Conservation (phyloP, 23 tunicate species). For the Halocynthia roretzi region DNA sequence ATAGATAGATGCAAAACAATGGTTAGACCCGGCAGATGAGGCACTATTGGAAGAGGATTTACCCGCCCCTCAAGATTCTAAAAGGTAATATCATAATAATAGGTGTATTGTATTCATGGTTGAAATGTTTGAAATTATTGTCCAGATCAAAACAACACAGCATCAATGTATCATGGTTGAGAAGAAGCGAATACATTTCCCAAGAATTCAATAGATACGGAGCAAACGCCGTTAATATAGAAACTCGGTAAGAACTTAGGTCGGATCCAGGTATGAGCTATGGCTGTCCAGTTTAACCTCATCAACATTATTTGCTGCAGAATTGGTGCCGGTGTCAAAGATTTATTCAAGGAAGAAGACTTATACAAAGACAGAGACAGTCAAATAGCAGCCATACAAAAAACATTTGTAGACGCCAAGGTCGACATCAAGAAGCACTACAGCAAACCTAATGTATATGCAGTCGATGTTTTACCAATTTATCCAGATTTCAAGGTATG, state of each 20-base stretch:
- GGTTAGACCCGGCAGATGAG: slow-evolving; percentile 88
- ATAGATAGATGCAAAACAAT: slow-evolving; percentile 8
- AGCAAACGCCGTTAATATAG: slow-evolving; percentile 64
- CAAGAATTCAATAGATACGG: slow-evolving; percentile 99
- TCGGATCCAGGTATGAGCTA: neutral
- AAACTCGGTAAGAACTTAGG: slow-evolving; percentile 55
- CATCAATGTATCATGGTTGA: slow-evolving; percentile 82
- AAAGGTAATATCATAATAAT: slow-evolving; percentile 24
- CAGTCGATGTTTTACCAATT: slow-evolving; percentile 82
- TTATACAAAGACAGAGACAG: slow-evolving; percentile 95
- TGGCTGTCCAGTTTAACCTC: neutral
- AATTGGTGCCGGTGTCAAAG: slow-evolving; percentile 95
- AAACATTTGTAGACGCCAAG: slow-evolving; percentile 94
- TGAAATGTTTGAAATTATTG: neutral
- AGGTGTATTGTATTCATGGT: neutral
- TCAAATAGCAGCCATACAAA: slow-evolving; percentile 91
- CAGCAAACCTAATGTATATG: slow-evolving; percentile 86
- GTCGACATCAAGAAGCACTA: slow-evolving; percentile 75
- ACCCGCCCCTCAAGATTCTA: slow-evolving; percentile 81
- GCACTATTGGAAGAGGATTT: slow-evolving; percentile 74
- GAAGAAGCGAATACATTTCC: slow-evolving; percentile 98
- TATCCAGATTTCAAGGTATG: slow-evolving; percentile 94
- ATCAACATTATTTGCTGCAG: slow-evolving; percentile 8
- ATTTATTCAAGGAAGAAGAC: slow-evolving; percentile 92
- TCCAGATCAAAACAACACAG: slow-evolving; percentile 82